phyloP scores from a whole-genome alignment of 2,113 vertebrate genomes.

The Podiceps cristatus region DNA sequence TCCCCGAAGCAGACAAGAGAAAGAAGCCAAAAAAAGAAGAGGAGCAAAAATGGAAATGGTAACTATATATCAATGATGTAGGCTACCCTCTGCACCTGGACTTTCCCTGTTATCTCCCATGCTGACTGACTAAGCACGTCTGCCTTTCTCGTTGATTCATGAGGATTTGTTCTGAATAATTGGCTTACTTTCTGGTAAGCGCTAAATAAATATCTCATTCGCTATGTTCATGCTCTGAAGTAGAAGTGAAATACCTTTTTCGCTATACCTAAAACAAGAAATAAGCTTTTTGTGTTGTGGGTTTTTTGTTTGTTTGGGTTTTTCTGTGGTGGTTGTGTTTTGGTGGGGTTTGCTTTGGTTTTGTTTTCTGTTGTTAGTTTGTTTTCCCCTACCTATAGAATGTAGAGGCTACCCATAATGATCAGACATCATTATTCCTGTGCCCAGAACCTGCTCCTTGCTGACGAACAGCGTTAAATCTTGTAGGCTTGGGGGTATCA shows the following conservation, averaged over 20 bases:
- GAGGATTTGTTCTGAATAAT: conserved; percentile 39
- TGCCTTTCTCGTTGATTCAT: conserved; percentile 16
- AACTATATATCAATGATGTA: conserved; percentile 46
- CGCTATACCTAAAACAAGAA: background rate
- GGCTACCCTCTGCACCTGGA: background rate
- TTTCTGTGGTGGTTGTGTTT: background rate
- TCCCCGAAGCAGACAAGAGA: conserved; percentile 83
- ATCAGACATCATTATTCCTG: background rate
- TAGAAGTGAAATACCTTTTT: background rate
- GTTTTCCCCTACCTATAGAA: background rate
- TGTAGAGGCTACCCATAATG: background rate
- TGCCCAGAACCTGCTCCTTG: background rate
- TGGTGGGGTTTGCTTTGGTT: too few relatives aligned
- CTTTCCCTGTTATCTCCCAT: background rate
- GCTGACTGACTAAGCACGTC: conserved; percentile 1
- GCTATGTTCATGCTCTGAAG: background rate
- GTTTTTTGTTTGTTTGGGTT: background rate
- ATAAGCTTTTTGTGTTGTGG: background rate
- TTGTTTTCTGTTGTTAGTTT: too few relatives aligned
- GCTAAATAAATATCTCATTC: conserved; percentile 6
- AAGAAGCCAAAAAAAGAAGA: conserved; percentile 93
- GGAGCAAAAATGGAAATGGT: conserved; percentile 99
- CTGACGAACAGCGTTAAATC: background rate
- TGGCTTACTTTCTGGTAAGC: conserved; percentile 41
- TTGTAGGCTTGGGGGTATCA: background rate